Percentiles rank a stretch among this genome's conserved stretches.
Conservation (phyloP, 2,888 invertebrate species). For the Tricholauxania praeusta region DNA sequence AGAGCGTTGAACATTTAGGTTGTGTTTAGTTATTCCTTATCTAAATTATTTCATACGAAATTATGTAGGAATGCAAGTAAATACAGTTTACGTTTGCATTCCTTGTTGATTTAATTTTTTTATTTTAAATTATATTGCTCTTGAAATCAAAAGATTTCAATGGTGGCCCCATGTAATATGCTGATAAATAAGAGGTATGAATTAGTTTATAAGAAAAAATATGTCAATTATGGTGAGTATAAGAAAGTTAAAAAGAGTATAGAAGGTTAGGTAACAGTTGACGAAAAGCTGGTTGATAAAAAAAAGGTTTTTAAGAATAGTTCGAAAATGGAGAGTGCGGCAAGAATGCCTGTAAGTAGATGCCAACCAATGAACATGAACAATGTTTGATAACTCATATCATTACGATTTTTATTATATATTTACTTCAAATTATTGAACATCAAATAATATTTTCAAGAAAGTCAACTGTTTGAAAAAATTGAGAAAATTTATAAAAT, state of each 20-base stretch:
- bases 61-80: slow-evolving; percentile 39
- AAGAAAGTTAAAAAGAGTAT: neutral
- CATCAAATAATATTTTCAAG: slow-evolving; percentile 13
- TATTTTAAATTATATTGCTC: slow-evolving; percentile 32
- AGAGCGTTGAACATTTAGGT: slow-evolving; percentile 48
- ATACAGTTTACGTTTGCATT: slow-evolving; percentile 38
- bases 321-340: slow-evolving; percentile 47
- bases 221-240: slow-evolving; percentile 41
- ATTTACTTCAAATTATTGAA: slow-evolving; percentile 28
- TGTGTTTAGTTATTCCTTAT: slow-evolving; percentile 30
- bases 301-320: neutral
- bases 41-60: slow-evolving; percentile 35
- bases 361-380: slow-evolving; percentile 47
- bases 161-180: neutral
- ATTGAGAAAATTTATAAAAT: slow-evolving; percentile 4
- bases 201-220: slow-evolving; percentile 40
- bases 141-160: slow-evolving; percentile 20
- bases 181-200: slow-evolving; percentile 37
- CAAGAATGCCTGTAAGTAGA: slow-evolving; percentile 65
- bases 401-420: slow-evolving; percentile 32
- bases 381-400: slow-evolving; percentile 33
- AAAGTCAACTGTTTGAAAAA: slow-evolving; percentile 34
- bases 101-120: slow-evolving; percentile 32
- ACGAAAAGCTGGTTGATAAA: slow-evolving; percentile 34
- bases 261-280: slow-evolving; percentile 40